These are phyloP conservation scores for Nemurella pictetii DNA, from an alignment of 2,888 invertebrate species.

Conservation along the genomic window DNA sequence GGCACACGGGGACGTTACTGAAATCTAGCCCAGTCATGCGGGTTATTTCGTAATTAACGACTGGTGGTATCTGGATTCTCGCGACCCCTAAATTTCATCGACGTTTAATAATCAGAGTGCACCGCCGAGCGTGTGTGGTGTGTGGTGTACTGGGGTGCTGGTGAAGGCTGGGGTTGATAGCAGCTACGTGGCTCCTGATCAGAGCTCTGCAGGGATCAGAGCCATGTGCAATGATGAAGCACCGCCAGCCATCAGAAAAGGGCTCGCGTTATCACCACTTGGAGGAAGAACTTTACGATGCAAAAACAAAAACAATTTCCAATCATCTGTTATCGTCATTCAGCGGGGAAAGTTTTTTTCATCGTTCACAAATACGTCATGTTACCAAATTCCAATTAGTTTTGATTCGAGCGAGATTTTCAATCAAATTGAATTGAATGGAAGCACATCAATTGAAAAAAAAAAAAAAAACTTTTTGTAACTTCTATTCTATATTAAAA, in stretches of 20 bases:
- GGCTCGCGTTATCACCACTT: neutral
- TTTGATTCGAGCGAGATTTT: neutral
- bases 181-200: neutral
- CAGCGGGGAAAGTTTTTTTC: neutral
- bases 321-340: neutral
- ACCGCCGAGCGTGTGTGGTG: neutral
- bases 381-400: neutral
- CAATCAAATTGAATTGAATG: neutral
- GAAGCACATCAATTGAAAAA: neutral
- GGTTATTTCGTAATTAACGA: neutral
- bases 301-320: neutral
- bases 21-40: neutral
- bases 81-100: neutral
- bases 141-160: too few species aligned
- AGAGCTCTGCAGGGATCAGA: too few species aligned
- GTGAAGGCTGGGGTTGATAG: neutral
- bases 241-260: neutral
- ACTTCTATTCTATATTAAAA: neutral
- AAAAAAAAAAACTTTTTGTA: neutral
- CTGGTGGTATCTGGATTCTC: neutral
- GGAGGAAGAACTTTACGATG: neutral
- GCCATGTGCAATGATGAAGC: neutral
- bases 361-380: neutral
- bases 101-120: neutral
- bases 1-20: neutral